Base-by-base conservation (phyloP, 2,113 vertebrate genomes). In the Zosterops borbonicus region DNA sequence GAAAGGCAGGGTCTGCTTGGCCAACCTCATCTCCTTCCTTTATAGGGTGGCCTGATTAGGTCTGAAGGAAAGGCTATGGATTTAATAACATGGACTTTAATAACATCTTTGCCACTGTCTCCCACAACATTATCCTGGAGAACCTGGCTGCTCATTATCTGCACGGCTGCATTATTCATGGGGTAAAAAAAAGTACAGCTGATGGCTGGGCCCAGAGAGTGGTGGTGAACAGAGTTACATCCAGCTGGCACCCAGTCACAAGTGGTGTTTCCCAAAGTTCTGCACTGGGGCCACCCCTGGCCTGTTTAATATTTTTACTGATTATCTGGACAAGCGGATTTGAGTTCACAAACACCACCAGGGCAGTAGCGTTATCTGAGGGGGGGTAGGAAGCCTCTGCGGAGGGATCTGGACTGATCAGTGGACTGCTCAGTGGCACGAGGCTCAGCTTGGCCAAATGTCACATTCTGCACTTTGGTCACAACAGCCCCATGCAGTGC, bases 101-200 rank as follows among this genome's bases (percentile, higher is more conserved):
- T 8, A 68, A 53, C 8, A 9, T 18, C 12, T 60, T 47, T 53
- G 20, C 19, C 39, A 35, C 9, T 46, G 13, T 52, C 12, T 39
- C 28, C 19, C 19, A 52, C 28, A 80, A 12, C 27, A 52, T 18
- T 35, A 23, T 17, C 39, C 62, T 47, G 75, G 41, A 71, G 29
- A 63, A 42, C 20, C 11, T 47, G 13, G 46, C 21, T 53, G 62
- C 19, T 60, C 5, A 22, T 60, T 20, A 24, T 16, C 21, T 47
- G 39, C 28, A 28, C 21, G 29, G 53, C 4, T 21, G 53, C 17
- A 8, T 11, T 47, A 12, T 35, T 53, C n/a, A 35, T 1, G 0
- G 13, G 9, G 4, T 53, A 31, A 53, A n/a, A 37, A 37, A 6
- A 2, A 1, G 37, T 3, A 0, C 19, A 11, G 29, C 28, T 31